Conservation (phyloP, 2,113 vertebrate genomes). For the Serilophus lunatus region DNA sequence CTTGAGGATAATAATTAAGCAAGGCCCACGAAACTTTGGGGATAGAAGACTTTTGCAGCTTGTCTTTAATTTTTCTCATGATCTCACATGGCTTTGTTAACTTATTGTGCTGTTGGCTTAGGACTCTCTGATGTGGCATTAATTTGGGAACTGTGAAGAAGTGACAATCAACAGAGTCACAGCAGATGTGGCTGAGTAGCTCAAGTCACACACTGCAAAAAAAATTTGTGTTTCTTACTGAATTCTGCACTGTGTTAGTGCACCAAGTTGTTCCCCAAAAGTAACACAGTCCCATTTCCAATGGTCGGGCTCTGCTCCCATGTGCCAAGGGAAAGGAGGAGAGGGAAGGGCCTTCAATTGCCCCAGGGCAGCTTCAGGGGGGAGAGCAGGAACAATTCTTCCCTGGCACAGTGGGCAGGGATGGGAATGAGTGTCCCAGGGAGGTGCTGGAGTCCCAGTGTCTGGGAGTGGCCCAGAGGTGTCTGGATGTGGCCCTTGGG, state of each 20-base stretch:
- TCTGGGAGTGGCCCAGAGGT: background rate
- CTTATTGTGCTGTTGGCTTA: background rate
- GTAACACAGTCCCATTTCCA: background rate
- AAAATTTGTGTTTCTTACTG: background rate
- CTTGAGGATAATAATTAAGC: background rate
- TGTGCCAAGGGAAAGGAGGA: background rate
- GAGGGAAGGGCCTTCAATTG: background rate
- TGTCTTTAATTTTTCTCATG: background rate
- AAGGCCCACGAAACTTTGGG: background rate
- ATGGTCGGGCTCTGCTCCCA: fast-evolving
- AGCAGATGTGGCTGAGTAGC: background rate
- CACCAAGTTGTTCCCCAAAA: background rate
- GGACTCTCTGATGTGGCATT: background rate
- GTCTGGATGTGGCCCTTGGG: background rate
- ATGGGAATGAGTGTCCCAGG: background rate
- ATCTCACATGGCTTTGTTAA: background rate
- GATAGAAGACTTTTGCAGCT: background rate
- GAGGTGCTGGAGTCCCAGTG: background rate
- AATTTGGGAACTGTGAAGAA: background rate
- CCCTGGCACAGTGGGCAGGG: background rate
- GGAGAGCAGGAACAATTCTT: background rate
- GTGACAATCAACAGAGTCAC: background rate
- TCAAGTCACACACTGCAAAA: background rate
- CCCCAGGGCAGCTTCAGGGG: background rate
- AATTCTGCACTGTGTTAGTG: background rate